Evolutionary conservation across 1,140 invertebrate species (phyloP).

Genomic region (Conopomorpha cramerella): DNA sequence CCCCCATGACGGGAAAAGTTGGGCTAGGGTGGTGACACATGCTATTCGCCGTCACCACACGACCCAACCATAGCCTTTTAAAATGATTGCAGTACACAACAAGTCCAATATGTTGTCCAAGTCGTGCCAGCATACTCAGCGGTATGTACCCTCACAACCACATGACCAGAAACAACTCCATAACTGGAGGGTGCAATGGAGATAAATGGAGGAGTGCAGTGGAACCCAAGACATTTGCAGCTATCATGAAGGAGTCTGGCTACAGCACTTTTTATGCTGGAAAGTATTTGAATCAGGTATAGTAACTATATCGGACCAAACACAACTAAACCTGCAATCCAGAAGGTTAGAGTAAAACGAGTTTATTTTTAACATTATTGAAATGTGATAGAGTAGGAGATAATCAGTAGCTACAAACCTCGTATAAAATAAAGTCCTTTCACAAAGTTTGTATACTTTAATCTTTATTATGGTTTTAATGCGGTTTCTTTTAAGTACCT

Average conservation of each 20-base stretch:
- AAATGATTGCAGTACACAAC: conserved; percentile 82
- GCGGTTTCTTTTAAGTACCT: too few species aligned
- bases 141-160: conserved; percentile 88
- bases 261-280: conserved; percentile 85
- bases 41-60: too few species aligned
- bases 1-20: too few species aligned
- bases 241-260: conserved; percentile 62
- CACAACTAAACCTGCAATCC: too few species aligned
- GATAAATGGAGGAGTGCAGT: conserved; percentile 66
- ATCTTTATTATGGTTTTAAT: neutral
- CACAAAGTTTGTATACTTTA: neutral
- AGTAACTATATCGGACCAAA: neutral
- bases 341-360: neutral
- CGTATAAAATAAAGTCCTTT: neutral
- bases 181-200: conserved; percentile 76
- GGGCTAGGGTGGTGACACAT: too few species aligned
- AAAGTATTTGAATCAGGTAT: conserved; percentile 84
- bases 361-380: neutral
- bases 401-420: neutral
- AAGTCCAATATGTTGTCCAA: conserved; percentile 87
- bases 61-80: too few species aligned
- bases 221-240: conserved; percentile 74
- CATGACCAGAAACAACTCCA: conserved; percentile 75
- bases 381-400: neutral
- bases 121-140: conserved; percentile 83